phyloP scores from a whole-genome alignment of 2,888 invertebrate genomes.

The Nebria brevicollis region DNA sequence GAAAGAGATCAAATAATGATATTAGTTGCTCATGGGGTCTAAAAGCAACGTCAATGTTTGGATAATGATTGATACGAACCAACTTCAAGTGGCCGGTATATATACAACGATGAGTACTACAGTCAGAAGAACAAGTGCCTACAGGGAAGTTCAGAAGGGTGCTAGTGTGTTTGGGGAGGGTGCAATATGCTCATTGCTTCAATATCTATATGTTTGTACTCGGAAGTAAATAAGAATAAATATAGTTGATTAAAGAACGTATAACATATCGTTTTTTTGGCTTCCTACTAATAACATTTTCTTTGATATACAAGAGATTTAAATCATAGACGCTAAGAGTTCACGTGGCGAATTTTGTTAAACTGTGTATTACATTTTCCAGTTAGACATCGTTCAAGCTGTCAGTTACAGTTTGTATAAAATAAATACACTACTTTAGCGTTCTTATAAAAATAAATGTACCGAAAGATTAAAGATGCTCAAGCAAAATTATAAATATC shows the following conservation, averaged over 20 bases:
- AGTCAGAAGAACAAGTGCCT: conserved; percentile 9
- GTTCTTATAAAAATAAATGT: background rate
- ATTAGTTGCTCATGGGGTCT: conserved; percentile 35
- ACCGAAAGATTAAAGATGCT: background rate
- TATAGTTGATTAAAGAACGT: conserved; percentile 37
- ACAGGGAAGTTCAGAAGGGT: background rate
- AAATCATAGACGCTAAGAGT: conserved; percentile 1
- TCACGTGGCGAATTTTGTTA: conserved; percentile 24
- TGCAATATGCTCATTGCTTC: conserved; percentile 23
- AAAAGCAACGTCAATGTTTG: conserved; percentile 38
- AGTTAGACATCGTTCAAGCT: conserved; percentile 6
- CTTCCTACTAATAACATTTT: conserved; percentile 18
- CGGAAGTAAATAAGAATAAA: conserved; percentile 45
- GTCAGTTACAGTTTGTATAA: conserved; percentile 4
- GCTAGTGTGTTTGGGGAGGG: background rate
- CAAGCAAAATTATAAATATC: background rate
- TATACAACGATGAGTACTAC: conserved; percentile 7
- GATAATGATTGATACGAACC: conserved; percentile 39
- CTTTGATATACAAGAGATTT: conserved; percentile 26
- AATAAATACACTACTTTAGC: background rate
- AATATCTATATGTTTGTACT: conserved; percentile 41
- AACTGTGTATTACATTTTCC: conserved; percentile 4
- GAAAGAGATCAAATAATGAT: conserved; percentile 40
- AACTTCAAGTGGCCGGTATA: conserved; percentile 32
- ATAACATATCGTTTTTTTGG: background rate